phyloP scores from a whole-genome alignment of 2,888 invertebrate species.

The Prosopocoilus inquinatus region DNA sequence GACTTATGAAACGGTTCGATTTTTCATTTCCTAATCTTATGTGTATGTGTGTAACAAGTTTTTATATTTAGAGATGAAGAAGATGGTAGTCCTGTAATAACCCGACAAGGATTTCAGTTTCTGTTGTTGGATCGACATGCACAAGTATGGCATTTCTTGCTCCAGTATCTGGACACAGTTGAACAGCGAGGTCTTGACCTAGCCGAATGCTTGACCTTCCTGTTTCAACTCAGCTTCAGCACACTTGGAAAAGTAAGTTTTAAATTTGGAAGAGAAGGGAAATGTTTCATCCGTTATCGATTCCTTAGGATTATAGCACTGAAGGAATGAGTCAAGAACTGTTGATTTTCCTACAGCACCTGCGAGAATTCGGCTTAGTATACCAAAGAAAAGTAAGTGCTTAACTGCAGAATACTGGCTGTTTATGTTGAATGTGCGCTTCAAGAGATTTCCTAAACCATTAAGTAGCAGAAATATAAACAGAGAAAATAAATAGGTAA shows the following conservation, averaged over 20 bases:
- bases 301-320: conserved; percentile 86
- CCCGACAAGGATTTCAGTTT: conserved; percentile 96
- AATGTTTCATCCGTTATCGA: neutral
- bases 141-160: conserved; percentile 97
- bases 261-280: neutral
- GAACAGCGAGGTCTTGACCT: conserved; percentile 82
- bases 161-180: conserved; percentile 92
- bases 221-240: conserved; percentile 96
- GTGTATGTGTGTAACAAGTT: neutral
- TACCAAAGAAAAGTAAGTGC: conserved; percentile 84
- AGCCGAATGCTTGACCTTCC: conserved; percentile 89
- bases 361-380: conserved; percentile 95
- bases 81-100: conserved; percentile 83
- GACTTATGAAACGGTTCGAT: conserved; percentile 80
- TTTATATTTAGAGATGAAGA: conserved; percentile 61
- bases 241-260: conserved; percentile 79
- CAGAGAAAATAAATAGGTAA: too few relatives aligned
- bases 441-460: neutral
- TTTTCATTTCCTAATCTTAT: neutral
- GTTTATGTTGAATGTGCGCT: too few relatives aligned
- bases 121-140: conserved; percentile 88
- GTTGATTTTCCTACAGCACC: conserved; percentile 87
- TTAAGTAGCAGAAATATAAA: too few relatives aligned
- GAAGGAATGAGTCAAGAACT: conserved; percentile 89
- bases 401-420: too few relatives aligned